Conservation (phyloP, 2,888 invertebrate species). For the Lithophane ornitopus region DNA sequence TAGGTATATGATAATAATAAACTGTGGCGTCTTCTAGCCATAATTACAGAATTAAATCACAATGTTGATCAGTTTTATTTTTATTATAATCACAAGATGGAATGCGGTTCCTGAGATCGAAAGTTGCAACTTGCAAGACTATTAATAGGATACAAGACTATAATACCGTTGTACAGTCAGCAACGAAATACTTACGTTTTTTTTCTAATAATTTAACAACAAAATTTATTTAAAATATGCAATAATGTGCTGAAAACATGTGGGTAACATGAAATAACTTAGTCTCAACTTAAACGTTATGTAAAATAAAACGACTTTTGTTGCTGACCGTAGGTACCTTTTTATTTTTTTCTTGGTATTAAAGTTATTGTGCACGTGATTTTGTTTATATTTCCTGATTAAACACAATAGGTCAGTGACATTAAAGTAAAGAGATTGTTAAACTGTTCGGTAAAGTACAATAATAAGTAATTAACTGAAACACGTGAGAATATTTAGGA, state of each 20-base stretch:
- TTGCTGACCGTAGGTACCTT: background rate
- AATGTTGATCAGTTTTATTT: slow-evolving; percentile 46
- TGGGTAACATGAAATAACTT: background rate
- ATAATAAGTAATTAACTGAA: slow-evolving; percentile 12
- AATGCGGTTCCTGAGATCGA: slow-evolving; percentile 72
- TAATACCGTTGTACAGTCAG: slow-evolving; percentile 23
- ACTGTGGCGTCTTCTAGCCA: slow-evolving; percentile 4
- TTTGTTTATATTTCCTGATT: slow-evolving; percentile 57
- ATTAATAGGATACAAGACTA: slow-evolving; percentile 72
- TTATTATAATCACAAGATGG: slow-evolving; percentile 38
- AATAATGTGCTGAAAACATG: background rate
- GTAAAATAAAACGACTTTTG: slow-evolving; percentile 4
- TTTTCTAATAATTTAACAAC: background rate
- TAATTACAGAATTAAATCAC: slow-evolving; percentile 60
- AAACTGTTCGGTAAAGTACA: slow-evolving; percentile 13
- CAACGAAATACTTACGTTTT: slow-evolving; percentile 2
- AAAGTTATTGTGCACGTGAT: slow-evolving; percentile 34
- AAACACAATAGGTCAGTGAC: slow-evolving; percentile 31
- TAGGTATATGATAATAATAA: background rate
- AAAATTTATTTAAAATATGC: background rate
- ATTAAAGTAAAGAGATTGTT: slow-evolving; percentile 49
- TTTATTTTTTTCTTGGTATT: slow-evolving; percentile 47
- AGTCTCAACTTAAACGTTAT: background rate
- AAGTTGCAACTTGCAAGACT: slow-evolving; percentile 71
- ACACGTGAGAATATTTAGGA: slow-evolving; percentile 18